phyloP scores from a whole-genome alignment of 2,797 vertebrate genomes.

The Ciconia nigra region DNA sequence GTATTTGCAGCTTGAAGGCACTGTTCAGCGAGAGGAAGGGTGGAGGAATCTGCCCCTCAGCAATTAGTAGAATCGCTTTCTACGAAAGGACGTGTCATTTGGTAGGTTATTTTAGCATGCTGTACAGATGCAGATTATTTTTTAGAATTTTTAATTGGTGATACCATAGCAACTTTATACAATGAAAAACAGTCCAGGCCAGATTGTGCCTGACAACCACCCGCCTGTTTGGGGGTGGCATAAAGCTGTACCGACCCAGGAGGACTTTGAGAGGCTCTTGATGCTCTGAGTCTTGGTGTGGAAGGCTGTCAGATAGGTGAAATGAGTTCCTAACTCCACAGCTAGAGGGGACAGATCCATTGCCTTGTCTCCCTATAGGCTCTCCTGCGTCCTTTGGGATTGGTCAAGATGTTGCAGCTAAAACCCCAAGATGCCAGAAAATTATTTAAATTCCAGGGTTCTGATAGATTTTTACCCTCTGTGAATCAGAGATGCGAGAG shows the following conservation, averaged over 20 bases:
- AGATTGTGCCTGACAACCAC: slow-evolving; percentile 68
- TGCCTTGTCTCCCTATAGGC: neutral
- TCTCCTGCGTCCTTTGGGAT: neutral
- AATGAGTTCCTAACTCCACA: neutral
- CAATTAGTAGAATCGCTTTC: slow-evolving; percentile 68
- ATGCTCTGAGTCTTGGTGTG: neutral
- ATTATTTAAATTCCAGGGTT: neutral
- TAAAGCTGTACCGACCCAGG: slow-evolving; percentile 36
- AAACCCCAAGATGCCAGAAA: neutral
- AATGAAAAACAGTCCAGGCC: slow-evolving; percentile 63
- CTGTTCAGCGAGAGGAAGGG: slow-evolving; percentile 53
- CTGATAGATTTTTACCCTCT: neutral
- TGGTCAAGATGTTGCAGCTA: neutral
- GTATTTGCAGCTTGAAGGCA: slow-evolving; percentile 68
- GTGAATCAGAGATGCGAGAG: neutral
- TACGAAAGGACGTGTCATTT: slow-evolving; percentile 69
- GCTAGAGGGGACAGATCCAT: neutral
- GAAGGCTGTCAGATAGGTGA: neutral
- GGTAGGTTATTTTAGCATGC: slow-evolving; percentile 68
- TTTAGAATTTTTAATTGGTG: slow-evolving; percentile 70
- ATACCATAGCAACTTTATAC: slow-evolving; percentile 71
- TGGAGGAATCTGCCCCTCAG: slow-evolving; percentile 68
- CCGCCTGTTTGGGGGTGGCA: slow-evolving; percentile 62
- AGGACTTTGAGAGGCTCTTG: slow-evolving; percentile 16
- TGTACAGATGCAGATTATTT: slow-evolving; percentile 72